These are phyloP conservation scores for Druon quercuslanigerum DNA, from an alignment of 1,140 invertebrate genomes.

Conservation along the genomic window DNA sequence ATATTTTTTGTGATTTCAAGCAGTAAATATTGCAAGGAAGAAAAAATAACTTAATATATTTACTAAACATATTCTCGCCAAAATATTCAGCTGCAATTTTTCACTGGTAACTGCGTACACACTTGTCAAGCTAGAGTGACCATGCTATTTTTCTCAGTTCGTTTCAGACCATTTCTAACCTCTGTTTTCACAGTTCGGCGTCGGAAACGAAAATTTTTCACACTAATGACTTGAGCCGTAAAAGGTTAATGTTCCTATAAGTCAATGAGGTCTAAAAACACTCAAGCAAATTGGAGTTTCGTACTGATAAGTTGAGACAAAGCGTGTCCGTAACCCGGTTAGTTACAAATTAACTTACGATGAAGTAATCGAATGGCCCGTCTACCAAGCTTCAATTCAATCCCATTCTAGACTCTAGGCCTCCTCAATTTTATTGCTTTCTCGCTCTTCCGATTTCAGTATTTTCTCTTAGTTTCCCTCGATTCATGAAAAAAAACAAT, in stretches of 20 bases:
- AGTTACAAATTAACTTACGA: constrained; percentile 55
- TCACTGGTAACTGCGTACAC: no score
- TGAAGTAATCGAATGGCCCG: constrained; percentile 51
- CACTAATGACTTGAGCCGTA: neutral
- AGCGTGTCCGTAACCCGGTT: constrained; percentile 54
- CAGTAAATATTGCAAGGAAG: no score
- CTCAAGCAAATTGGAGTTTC: constrained; percentile 50
- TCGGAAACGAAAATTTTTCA: neutral
- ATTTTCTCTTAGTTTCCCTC: constrained; percentile 28
- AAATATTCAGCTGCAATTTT: no score
- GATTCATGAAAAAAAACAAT: neutral
- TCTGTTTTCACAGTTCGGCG: neutral
- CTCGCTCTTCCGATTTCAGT: constrained; percentile 42
- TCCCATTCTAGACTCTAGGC: constrained; percentile 47
- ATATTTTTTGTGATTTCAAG: no score
- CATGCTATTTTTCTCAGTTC: constrained; percentile 3
- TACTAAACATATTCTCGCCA: no score
- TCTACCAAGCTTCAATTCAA: constrained; percentile 52
- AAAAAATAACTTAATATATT: no score
- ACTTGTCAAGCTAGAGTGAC: neutral
- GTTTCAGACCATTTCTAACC: neutral
- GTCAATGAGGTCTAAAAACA: constrained; percentile 46
- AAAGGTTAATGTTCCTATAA: neutral
- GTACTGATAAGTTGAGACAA: constrained; percentile 52
- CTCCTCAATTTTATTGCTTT: constrained; percentile 54